phyloP scores from a whole-genome alignment of 2,888 invertebrate genomes.

The Ophioninae sp. region DNA sequence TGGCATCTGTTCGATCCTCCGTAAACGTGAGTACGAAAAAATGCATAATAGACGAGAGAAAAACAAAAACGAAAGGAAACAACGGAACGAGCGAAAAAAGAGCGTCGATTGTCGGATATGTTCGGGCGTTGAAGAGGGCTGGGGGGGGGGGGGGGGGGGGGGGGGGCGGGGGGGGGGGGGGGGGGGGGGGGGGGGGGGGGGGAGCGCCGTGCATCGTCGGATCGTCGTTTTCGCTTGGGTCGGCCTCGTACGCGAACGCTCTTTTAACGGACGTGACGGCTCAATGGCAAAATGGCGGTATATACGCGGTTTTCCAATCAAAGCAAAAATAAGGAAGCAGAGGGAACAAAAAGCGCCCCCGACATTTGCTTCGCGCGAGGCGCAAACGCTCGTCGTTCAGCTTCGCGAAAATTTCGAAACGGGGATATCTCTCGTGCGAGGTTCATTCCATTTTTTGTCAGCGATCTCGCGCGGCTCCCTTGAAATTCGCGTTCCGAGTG shows the following conservation, averaged over 20 bases:
- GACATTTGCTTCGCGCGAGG: constrained; percentile 20
- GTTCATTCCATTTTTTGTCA: constrained; percentile 3
- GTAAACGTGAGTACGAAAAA: constrained; percentile 55
- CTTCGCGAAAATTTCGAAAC: background rate
- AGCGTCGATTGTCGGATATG: constrained; percentile 34
- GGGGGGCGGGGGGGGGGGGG: constrained; percentile 3
- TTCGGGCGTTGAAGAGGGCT: background rate
- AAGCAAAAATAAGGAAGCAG: constrained; percentile 51
- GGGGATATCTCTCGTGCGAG: background rate
- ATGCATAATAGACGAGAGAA: constrained; percentile 7
- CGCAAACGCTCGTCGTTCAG: background rate
- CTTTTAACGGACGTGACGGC: constrained; percentile 73
- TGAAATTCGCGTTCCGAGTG: constrained; percentile 28
- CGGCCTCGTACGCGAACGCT: constrained; percentile 2
- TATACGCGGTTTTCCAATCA: constrained; percentile 74
- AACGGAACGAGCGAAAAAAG: constrained; percentile 25
- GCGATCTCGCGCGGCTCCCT: constrained; percentile 6
- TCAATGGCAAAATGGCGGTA: constrained; percentile 78
- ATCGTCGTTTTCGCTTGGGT: constrained; percentile 21
- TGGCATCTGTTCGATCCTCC: constrained; percentile 50
- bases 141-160: background rate
- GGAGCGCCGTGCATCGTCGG: constrained; percentile 14
- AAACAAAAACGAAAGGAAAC: constrained; percentile 13
- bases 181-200: constrained; percentile 7
- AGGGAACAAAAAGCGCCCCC: background rate